A percentile compares a stretch with the other conserved stretches of the same genome.
phyloP scores from a whole-genome alignment of 1,140 invertebrate species.

The Drosophila virilis region DNA sequence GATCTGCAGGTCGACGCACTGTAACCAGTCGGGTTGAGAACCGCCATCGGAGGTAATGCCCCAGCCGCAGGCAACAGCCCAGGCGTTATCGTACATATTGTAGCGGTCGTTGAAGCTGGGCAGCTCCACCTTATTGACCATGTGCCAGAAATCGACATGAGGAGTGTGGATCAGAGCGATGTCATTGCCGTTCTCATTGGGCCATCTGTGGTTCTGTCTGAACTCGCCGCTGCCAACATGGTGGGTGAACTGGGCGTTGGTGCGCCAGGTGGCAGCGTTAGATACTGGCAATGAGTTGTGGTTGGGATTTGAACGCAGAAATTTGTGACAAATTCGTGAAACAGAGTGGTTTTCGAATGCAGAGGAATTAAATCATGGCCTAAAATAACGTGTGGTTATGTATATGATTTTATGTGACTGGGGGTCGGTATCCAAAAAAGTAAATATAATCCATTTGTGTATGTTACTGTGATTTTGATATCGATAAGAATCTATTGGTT shows the following conservation, averaged over 20 bases:
- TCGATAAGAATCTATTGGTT: too few species aligned
- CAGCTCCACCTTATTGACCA: conserved; percentile 43
- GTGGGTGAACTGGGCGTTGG: conserved; percentile 55
- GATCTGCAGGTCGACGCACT: conserved; percentile 40
- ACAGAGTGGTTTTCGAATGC: too few species aligned
- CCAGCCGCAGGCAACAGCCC: conserved; percentile 55
- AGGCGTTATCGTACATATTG: conserved; percentile 21
- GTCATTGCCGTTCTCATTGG: conserved; percentile 36
- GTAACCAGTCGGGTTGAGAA: conserved; percentile 25
- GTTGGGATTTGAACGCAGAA: too few species aligned
- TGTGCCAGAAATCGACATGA: conserved; percentile 31
- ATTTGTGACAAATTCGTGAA: too few species aligned
- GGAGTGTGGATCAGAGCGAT: conserved; percentile 44
- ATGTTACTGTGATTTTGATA: too few species aligned
- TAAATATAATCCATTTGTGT: too few species aligned
- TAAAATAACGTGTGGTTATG: too few species aligned
- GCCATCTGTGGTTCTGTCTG: background rate
- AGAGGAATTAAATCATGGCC: too few species aligned
- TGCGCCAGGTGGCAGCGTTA: conserved; percentile 33
- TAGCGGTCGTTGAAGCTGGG: conserved; percentile 43
- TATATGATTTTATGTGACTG: too few species aligned
- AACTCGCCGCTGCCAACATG: conserved; percentile 26
- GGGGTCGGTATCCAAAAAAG: too few species aligned
- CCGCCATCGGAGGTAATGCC: conserved; percentile 37
- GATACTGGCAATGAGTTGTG: too few species aligned